Percentiles rank a stretch among this genome's conserved stretches.
phyloP scores from a whole-genome alignment of 2,113 vertebrate genomes.

The Elgaria multicarinata region DNA sequence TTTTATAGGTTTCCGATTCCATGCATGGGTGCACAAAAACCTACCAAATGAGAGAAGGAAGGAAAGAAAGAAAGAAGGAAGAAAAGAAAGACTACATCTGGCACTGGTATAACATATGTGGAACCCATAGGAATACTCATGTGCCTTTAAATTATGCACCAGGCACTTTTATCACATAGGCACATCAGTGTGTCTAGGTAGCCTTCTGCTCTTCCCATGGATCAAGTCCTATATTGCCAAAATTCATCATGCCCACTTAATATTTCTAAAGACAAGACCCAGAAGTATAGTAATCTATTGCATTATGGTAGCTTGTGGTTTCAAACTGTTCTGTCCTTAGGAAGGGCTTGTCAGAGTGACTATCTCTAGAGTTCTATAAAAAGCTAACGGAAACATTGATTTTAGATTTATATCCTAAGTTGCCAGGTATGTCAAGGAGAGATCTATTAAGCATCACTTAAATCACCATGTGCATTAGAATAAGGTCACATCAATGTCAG shows the following conservation, averaged over 20 bases:
- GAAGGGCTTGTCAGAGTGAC: conserved; percentile 5
- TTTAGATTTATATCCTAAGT: conserved; percentile 37
- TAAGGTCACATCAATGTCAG: conserved; percentile 31
- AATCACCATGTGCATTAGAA: conserved; percentile 28
- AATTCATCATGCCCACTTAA: background rate
- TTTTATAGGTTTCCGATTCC: background rate
- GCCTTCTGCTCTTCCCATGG: background rate
- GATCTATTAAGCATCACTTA: conserved; percentile 28
- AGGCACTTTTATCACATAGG: background rate
- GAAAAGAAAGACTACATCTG: background rate
- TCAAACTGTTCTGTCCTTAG: conserved; percentile 12
- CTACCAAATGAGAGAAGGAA: background rate
- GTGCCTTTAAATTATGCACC: background rate
- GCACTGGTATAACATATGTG: background rate
- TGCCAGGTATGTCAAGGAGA: conserved; percentile 24
- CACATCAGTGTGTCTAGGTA: background rate
- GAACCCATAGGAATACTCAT: background rate
- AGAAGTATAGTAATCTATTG: background rate
- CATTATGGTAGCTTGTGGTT: conserved; percentile 3
- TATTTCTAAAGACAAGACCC: background rate
- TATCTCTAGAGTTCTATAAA: conserved; percentile 30
- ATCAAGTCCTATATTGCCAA: background rate
- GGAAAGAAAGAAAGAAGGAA: background rate
- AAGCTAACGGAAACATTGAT: conserved; percentile 28
- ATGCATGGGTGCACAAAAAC: background rate